A percentile compares a stretch with the other conserved stretches of the same genome.
These are phyloP conservation scores for Xestia rhomboidea DNA, from an alignment of 2,888 invertebrate species.

Conservation along the genomic window DNA sequence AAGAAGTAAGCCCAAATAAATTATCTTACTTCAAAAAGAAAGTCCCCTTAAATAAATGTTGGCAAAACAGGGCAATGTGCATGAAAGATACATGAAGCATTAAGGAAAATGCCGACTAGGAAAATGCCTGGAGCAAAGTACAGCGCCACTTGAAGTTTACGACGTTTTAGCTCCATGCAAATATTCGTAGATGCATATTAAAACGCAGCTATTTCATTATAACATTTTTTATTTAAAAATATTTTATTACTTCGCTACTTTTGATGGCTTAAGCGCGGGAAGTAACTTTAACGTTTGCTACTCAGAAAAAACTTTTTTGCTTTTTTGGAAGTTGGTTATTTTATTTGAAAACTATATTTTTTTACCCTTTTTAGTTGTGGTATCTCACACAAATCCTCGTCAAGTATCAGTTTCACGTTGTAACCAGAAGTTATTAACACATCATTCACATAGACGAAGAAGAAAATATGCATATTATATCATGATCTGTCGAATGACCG, in stretches of 20 bases:
- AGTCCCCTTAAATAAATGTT: slow-evolving; percentile 7
- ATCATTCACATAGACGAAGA: too few relatives aligned
- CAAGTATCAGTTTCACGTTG: too few relatives aligned
- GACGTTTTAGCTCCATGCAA: slow-evolving; percentile 28
- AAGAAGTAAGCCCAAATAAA: slow-evolving; percentile 5
- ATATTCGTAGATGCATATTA: slow-evolving; percentile 43
- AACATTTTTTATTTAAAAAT: background rate
- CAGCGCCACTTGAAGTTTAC: slow-evolving; percentile 46
- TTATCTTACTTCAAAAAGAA: slow-evolving; percentile 14
- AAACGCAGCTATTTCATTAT: slow-evolving; percentile 31
- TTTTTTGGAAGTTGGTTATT: too few relatives aligned
- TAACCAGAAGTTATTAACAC: too few relatives aligned
- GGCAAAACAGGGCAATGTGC: slow-evolving; percentile 11
- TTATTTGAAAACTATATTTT: too few relatives aligned
- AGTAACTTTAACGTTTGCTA: too few relatives aligned
- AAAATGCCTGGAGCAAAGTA: slow-evolving; percentile 31
- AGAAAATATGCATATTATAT: too few relatives aligned
- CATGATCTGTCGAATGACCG: too few relatives aligned
- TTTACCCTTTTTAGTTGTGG: too few relatives aligned
- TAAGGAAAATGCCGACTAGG: slow-evolving; percentile 44
- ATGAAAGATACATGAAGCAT: slow-evolving; percentile 55
- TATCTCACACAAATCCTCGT: too few relatives aligned
- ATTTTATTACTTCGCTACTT: background rate
- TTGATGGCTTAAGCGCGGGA: background rate
- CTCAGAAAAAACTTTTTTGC: too few relatives aligned